These are phyloP conservation scores for Propithecus perrieri DNA, from an alignment of 2,797 vertebrate species.

Conservation along the genomic window DNA sequence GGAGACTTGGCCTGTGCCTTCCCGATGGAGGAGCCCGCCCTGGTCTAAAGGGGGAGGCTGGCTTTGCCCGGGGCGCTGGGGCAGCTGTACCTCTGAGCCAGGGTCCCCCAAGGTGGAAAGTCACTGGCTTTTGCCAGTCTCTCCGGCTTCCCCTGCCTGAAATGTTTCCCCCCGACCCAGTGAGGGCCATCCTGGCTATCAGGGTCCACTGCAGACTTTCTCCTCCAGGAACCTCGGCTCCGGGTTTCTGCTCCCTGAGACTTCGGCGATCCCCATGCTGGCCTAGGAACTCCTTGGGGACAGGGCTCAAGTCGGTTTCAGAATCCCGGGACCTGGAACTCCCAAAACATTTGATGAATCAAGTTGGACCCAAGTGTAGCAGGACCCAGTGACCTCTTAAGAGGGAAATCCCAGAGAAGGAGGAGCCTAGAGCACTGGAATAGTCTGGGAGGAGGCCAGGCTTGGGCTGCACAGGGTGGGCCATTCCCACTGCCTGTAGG, in stretches of 20 bases:
- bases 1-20: not conserved
- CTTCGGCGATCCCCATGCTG: not conserved
- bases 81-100: not conserved
- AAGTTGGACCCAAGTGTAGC: not conserved
- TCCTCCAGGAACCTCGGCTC: not conserved
- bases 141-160: not conserved
- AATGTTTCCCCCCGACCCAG: not conserved
- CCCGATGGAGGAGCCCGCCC: not conserved
- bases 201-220: not conserved
- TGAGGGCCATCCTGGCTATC: not conserved
- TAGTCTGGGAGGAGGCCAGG: not conserved
- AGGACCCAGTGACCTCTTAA: not conserved
- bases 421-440: not conserved
- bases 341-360: not conserved
- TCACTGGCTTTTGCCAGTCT: not conserved
- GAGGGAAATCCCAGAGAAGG: not conserved
- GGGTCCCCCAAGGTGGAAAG: not conserved
- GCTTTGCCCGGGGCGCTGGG: not conserved
- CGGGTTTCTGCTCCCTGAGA: not conserved
- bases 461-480: not conserved
- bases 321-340: not conserved
- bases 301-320: not conserved
- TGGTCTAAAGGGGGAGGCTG: not conserved
- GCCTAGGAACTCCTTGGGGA: not conserved
- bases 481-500: not conserved